Evolutionary conservation across 2,113 vertebrate species (phyloP), one percentile per base, ranked within the genome.

Genomic region (Nothocercus nigrocapillus): DNA sequence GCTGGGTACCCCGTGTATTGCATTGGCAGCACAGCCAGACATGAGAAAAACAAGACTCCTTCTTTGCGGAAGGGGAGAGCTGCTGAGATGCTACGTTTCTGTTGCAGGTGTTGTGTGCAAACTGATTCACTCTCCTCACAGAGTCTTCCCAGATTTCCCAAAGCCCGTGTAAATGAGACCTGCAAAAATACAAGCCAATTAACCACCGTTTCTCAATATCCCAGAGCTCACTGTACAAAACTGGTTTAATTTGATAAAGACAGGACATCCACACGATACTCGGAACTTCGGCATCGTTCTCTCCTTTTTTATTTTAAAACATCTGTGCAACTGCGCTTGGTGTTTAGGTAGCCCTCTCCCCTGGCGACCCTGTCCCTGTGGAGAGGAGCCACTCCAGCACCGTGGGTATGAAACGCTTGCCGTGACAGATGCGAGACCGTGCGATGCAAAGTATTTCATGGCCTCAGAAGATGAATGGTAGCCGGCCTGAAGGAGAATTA

Each of bases 401-500:
- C 9, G 19, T 5, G 13, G 81, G 28, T 40, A 44, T 44, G 34
- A 77, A 73, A 32, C 0, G 0, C 61, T 74, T 19, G 32, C 51
- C 49, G 49, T 81, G 30, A 19, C 36, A 82, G 69, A 67, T 10
- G 1, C 44, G 56, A 87, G 56, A 51, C 59, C 77, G n/a, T 18
- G 13, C 61, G 76, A 79, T 15, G 45, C 69, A 56, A 59, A 84
- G 24, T 62, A 25, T 61, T 89, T 40, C 62, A 79, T 79, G 88
- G 11, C 74, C 93, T 90, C 85, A 97, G 85, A 95, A 96, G 85
- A 73, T 42, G 85, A 97, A 96, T 74, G 28, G 78, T 47, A 76
- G 85, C 30, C 93, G 82, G 63, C 93, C 91, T 10, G 93, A 96
- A 93, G 92, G 89, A 73, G 96, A 97, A 92, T 89, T 63, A 61